Percentiles rank a stretch among this genome's conserved stretches.
Evolutionary conservation across 1,140 invertebrate species (phyloP).

Genomic region (Drosophila suzukii): DNA sequence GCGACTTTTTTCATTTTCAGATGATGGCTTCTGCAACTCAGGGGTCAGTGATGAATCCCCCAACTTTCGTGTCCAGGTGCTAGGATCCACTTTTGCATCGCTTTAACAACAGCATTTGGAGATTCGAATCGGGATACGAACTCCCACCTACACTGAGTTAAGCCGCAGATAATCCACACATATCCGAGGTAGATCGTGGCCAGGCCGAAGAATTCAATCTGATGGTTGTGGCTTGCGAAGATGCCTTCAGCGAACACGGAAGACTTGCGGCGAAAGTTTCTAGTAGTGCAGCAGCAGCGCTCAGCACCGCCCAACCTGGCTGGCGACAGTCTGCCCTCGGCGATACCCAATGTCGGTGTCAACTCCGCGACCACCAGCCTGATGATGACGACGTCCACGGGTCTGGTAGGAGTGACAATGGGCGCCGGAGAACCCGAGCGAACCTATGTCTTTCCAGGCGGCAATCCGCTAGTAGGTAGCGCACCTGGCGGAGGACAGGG

Average conservation of each 20-base stretch:
- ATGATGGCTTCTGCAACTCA: slow-evolving; percentile 29
- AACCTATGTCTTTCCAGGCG: slow-evolving; percentile 86
- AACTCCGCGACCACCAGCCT: slow-evolving; percentile 22
- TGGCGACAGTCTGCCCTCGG: slow-evolving; percentile 35
- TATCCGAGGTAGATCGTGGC: slow-evolving; percentile 34
- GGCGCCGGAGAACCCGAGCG: slow-evolving; percentile 85
- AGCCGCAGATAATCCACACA: slow-evolving; percentile 9
- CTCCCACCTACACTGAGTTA: not conserved
- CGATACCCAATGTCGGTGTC: slow-evolving; percentile 18
- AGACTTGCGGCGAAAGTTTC: slow-evolving; percentile 84
- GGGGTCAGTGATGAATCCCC: slow-evolving; percentile 30
- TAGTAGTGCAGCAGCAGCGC: slow-evolving; percentile 80
- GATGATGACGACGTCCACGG: slow-evolving; percentile 40
- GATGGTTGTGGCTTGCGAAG: slow-evolving; percentile 77
- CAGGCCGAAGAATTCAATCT: slow-evolving; percentile 50
- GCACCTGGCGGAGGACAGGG: slow-evolving; percentile 51
- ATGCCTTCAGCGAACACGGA: slow-evolving; percentile 83
- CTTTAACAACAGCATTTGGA: not conserved
- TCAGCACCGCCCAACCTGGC: slow-evolving; percentile 73
- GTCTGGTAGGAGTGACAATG: slow-evolving; percentile 6
- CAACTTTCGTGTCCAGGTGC: slow-evolving; percentile 10
- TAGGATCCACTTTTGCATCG: slow-evolving; percentile 6
- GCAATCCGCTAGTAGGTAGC: slow-evolving; percentile 61
- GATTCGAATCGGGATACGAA: not conserved
- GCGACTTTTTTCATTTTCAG: slow-evolving; percentile 3